These are phyloP conservation scores for Drosophila greeni DNA, from an alignment of 2,888 invertebrate species.

Conservation along the genomic window DNA sequence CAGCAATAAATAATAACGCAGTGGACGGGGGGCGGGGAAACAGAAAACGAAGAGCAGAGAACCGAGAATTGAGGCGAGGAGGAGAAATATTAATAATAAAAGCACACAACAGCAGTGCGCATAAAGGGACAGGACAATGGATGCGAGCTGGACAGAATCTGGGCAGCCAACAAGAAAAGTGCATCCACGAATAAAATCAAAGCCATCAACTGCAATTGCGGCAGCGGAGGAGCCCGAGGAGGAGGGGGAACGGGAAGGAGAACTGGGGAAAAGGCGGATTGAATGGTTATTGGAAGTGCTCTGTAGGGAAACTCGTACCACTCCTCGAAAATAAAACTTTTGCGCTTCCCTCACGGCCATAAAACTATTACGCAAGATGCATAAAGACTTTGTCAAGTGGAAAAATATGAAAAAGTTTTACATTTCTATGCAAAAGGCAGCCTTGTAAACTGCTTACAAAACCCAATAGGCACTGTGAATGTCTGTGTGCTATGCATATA, in stretches of 20 bases:
- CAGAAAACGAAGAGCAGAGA: neutral
- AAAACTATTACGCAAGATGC: slow-evolving; percentile 73
- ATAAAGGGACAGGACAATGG: slow-evolving; percentile 65
- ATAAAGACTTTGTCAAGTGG: slow-evolving; percentile 74
- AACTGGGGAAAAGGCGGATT: slow-evolving; percentile 47
- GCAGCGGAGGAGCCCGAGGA: slow-evolving; percentile 19
- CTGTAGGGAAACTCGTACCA: slow-evolving; percentile 9
- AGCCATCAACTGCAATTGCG: slow-evolving; percentile 73
- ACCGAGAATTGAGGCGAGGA: slow-evolving; percentile 8
- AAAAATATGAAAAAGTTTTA: slow-evolving; percentile 73
- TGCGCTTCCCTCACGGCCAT: slow-evolving; percentile 57
- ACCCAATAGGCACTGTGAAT: slow-evolving; percentile 7
- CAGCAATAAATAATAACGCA: slow-evolving; percentile 71
- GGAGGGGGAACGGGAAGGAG: slow-evolving; percentile 3
- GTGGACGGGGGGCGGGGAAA: slow-evolving; percentile 35
- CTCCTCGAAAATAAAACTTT: slow-evolving; percentile 56
- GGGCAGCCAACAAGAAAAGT: slow-evolving; percentile 69
- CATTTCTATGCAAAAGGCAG: slow-evolving; percentile 67
- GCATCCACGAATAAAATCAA: slow-evolving; percentile 74
- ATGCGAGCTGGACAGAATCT: slow-evolving; percentile 53
- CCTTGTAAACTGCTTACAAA: slow-evolving; percentile 55
- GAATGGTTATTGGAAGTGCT: slow-evolving; percentile 73
- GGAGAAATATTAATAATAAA: slow-evolving; percentile 70
- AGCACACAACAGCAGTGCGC: slow-evolving; percentile 63
- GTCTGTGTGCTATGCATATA: neutral